These are phyloP conservation scores for Erpetoichthys calabaricus DNA, from an alignment of 2,797 vertebrate species.

Conservation along the genomic window DNA sequence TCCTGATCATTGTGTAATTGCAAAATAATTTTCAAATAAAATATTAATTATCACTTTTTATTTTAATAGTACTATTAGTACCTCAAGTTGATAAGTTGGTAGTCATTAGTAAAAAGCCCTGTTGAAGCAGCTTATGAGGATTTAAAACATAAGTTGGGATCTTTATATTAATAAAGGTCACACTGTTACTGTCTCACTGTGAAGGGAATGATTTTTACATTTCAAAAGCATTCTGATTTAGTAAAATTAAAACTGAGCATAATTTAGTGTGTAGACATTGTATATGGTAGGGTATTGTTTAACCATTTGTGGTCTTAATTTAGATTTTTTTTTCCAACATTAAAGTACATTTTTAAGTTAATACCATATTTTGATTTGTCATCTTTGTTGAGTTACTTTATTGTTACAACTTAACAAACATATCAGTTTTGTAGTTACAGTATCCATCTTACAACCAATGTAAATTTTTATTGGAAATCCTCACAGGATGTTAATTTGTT, in stretches of 20 bases:
- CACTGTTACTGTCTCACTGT: conserved; percentile 17
- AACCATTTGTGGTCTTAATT: too few relatives aligned
- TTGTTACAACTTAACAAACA: too few relatives aligned
- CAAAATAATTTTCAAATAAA: conserved; percentile 19
- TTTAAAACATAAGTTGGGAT: conserved; percentile 16
- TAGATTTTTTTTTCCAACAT: too few relatives aligned
- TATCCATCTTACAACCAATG: too few relatives aligned
- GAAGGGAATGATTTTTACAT: conserved; percentile 1
- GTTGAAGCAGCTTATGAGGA: conserved; percentile 19
- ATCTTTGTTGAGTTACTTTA: too few relatives aligned
- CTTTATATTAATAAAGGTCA: conserved; percentile 17
- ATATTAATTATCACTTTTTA: conserved; percentile 19
- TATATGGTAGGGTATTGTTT: neutral
- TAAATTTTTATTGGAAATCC: too few relatives aligned
- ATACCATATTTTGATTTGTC: too few relatives aligned
- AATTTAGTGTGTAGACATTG: neutral
- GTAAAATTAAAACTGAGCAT: neutral
- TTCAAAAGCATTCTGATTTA: neutral
- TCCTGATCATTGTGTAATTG: conserved; percentile 13
- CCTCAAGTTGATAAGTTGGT: conserved; percentile 15
- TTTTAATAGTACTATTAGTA: conserved; percentile 13
- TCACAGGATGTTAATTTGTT: too few relatives aligned
- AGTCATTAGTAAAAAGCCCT: conserved; percentile 15
- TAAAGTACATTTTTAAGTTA: too few relatives aligned
- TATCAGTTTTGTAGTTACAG: too few relatives aligned